These are phyloP conservation scores for Cosmia pyralina DNA, from an alignment of 2,888 invertebrate genomes.

Conservation along the genomic window DNA sequence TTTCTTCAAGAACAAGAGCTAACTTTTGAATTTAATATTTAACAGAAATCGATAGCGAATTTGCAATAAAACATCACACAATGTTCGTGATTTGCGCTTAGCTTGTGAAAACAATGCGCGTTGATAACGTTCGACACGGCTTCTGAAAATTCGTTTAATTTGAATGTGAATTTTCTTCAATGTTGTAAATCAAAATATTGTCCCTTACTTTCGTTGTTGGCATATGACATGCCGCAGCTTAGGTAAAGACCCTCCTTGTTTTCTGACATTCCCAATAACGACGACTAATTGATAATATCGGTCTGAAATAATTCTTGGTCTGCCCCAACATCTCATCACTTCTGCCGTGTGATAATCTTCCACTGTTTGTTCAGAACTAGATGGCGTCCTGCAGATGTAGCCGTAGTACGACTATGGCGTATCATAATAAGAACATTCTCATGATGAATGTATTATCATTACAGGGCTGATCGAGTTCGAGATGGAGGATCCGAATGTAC, in stretches of 20 bases:
- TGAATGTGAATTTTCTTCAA: constrained; percentile 5
- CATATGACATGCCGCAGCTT: neutral
- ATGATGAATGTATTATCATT: constrained; percentile 1
- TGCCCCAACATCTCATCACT: neutral
- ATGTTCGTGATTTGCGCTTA: neutral
- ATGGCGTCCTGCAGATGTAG: too few relatives aligned
- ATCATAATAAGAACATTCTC: neutral
- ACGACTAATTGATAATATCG: neutral
- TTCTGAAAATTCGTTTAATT: constrained; percentile 6
- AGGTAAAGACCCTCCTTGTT: neutral
- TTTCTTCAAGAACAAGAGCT: too few relatives aligned
- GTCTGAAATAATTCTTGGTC: neutral
- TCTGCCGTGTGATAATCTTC: neutral
- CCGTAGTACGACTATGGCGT: neutral
- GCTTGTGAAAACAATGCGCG: constrained; percentile 9
- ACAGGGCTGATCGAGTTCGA: constrained; percentile 88
- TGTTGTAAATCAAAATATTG: constrained; percentile 1
- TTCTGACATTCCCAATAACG: neutral
- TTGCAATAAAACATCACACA: constrained; percentile 4
- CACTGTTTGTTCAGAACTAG: neutral
- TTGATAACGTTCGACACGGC: constrained; percentile 2
- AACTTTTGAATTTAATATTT: neutral
- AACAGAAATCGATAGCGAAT: neutral
- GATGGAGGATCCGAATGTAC: constrained; percentile 88
- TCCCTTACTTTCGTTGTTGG: constrained; percentile 3